A percentile compares a stretch with the other conserved stretches of the same genome.
phyloP scores from a whole-genome alignment of 2,888 invertebrate species.

The Dicranocentrus wangi region DNA sequence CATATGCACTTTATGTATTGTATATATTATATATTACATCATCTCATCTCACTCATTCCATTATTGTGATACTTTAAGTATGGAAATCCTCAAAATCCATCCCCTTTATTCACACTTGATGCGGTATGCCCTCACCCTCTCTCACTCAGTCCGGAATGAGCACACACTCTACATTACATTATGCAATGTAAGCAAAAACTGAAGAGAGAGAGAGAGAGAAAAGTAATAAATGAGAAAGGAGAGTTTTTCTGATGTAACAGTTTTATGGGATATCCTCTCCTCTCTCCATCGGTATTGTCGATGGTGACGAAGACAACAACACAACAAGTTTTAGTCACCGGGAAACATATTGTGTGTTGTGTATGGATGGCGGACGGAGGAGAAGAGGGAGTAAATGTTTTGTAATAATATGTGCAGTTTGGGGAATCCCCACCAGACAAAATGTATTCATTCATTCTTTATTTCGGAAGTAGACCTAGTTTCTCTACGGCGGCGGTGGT shows the following conservation, averaged over 20 bases:
- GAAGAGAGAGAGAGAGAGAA: constrained; percentile 19
- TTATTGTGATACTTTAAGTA: constrained; percentile 1
- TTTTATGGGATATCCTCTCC: too few relatives aligned
- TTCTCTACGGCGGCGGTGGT: too few relatives aligned
- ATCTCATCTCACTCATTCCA: neutral
- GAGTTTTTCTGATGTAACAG: constrained; percentile 26
- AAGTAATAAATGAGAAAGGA: constrained; percentile 24
- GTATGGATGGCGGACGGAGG: neutral
- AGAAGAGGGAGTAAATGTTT: neutral
- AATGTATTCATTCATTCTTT: neutral
- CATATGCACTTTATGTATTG: too few relatives aligned
- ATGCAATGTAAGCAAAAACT: constrained; percentile 20
- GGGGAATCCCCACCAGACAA: constrained; percentile 30
- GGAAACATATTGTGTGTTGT: neutral
- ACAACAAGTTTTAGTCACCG: constrained; percentile 11
- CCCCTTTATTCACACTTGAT: constrained; percentile 51
- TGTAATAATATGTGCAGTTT: neutral
- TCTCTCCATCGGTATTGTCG: neutral
- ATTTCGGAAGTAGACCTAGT: neutral
- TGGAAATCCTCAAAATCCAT: constrained; percentile 33
- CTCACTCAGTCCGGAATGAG: neutral
- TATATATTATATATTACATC: too few relatives aligned
- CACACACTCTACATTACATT: neutral
- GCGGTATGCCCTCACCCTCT: constrained; percentile 13
- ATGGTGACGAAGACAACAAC: constrained; percentile 24